Evolutionary conservation across 2,888 invertebrate genomes (phyloP).

Genomic region (Polymixis lichenea): DNA sequence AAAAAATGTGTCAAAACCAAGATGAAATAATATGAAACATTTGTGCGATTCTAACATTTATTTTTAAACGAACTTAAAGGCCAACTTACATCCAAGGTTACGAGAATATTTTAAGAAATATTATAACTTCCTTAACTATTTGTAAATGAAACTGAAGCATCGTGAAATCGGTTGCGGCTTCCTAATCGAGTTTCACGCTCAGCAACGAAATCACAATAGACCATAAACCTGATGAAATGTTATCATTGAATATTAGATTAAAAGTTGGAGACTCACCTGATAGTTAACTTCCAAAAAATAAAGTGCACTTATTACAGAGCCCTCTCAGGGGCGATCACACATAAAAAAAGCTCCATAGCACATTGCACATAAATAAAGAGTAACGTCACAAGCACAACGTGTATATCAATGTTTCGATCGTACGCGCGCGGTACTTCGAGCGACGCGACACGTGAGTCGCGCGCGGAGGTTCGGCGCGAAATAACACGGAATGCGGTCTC

Average conservation of each 20-base stretch:
- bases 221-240: constrained; percentile 74
- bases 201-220: constrained; percentile 76
- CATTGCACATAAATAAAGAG: constrained; percentile 78
- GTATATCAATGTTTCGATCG: constrained; percentile 70
- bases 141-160: constrained; percentile 47
- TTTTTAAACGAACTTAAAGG: constrained; percentile 49
- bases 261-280: constrained; percentile 73
- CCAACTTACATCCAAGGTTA: constrained; percentile 46
- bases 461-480: constrained; percentile 88
- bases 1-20: neutral
- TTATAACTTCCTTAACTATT: constrained; percentile 48
- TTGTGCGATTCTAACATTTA: constrained; percentile 4
- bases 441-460: constrained; percentile 87
- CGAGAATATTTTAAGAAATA: constrained; percentile 46
- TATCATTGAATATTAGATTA: constrained; percentile 45
- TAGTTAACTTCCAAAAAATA: constrained; percentile 70
- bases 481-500: constrained; percentile 83
- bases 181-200: constrained; percentile 65
- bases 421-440: constrained; percentile 79
- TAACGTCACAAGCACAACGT: constrained; percentile 79
- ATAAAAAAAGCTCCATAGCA: constrained; percentile 83
- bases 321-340: constrained; percentile 85
- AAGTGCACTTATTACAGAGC: constrained; percentile 72
- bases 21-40: neutral
- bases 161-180: constrained; percentile 53